Conservation (phyloP, 2,888 invertebrate species). For the Platycheirus albimanus region DNA sequence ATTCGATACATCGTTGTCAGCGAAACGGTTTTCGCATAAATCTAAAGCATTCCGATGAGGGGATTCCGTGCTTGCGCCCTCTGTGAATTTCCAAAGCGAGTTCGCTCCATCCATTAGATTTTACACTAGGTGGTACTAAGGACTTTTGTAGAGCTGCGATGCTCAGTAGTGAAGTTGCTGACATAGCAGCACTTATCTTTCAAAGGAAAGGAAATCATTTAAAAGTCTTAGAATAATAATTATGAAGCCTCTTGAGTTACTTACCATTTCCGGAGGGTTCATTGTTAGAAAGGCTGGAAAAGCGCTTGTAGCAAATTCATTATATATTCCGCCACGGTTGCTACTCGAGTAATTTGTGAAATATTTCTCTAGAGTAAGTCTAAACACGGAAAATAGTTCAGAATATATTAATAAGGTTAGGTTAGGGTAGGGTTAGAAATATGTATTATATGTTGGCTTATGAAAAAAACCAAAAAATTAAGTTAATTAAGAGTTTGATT, state of each 20-base stretch:
- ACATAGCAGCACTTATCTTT: slow-evolving; percentile 85
- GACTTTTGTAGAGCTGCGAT: slow-evolving; percentile 85
- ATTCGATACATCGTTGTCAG: slow-evolving; percentile 76
- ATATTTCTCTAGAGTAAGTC: slow-evolving; percentile 88
- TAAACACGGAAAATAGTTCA: no score
- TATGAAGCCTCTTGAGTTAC: slow-evolving; percentile 67
- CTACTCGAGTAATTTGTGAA: slow-evolving; percentile 92
- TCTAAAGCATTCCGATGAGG: slow-evolving; percentile 88
- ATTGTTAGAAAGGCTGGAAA: slow-evolving; percentile 90
- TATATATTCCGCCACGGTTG: slow-evolving; percentile 89
- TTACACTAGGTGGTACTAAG: slow-evolving; percentile 79
- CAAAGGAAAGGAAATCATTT: not conserved
- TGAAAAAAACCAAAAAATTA: no score
- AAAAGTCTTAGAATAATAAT: no score
- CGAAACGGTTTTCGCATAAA: slow-evolving; percentile 84
- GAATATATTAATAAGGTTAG: no score
- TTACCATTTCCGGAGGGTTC: slow-evolving; percentile 88
- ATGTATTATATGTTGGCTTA: no score
- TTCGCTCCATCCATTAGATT: slow-evolving; percentile 84
- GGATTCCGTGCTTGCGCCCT: slow-evolving; percentile 91
- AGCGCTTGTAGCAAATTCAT: slow-evolving; percentile 90
- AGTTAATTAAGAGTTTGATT: no score
- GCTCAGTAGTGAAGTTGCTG: slow-evolving; percentile 86
- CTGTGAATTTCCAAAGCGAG: slow-evolving; percentile 85
- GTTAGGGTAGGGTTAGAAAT: no score